Conservation (phyloP, 1,140 invertebrate genomes). For the Sitodiplosis mosellana region DNA sequence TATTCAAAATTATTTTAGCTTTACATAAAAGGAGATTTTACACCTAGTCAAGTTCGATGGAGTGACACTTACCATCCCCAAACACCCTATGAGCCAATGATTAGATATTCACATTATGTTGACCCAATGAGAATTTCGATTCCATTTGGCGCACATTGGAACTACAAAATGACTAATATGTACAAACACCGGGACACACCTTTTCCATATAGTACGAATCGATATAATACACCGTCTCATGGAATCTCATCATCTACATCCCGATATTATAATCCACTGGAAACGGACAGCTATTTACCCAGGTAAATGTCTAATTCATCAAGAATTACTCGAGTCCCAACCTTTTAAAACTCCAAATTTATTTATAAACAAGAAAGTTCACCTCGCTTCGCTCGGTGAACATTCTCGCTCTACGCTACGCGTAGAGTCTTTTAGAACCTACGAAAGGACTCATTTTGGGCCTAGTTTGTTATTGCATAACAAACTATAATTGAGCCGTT, state of each 20-base stretch:
- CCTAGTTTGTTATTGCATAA: too few species aligned
- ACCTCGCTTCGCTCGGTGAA: too few species aligned
- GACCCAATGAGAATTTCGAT: slow-evolving; percentile 12
- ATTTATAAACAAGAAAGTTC: too few species aligned
- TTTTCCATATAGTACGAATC: too few species aligned
- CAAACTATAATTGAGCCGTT: too few species aligned
- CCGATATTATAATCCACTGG: slow-evolving; percentile 20
- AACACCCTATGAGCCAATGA: slow-evolving; percentile 18
- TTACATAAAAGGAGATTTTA: slow-evolving; percentile 24
- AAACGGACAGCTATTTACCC: slow-evolving; percentile 23
- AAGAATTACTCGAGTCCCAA: too few species aligned
- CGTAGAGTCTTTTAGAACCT: too few species aligned
- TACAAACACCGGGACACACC: neutral
- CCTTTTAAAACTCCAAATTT: too few species aligned
- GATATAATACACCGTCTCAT: neutral
- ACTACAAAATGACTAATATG: neutral
- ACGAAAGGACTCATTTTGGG: too few species aligned
- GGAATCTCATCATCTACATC: slow-evolving; percentile 10
- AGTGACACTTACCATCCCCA: slow-evolving; percentile 23
- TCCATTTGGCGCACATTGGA: neutral
- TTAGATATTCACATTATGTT: slow-evolving; percentile 11
- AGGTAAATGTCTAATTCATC: too few species aligned
- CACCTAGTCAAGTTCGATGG: slow-evolving; percentile 24
- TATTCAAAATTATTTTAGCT: slow-evolving; percentile 8
- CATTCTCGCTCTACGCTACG: too few species aligned